Base-by-base conservation (phyloP, 2,797 vertebrate genomes). In the Xenopus petersii region DNA sequence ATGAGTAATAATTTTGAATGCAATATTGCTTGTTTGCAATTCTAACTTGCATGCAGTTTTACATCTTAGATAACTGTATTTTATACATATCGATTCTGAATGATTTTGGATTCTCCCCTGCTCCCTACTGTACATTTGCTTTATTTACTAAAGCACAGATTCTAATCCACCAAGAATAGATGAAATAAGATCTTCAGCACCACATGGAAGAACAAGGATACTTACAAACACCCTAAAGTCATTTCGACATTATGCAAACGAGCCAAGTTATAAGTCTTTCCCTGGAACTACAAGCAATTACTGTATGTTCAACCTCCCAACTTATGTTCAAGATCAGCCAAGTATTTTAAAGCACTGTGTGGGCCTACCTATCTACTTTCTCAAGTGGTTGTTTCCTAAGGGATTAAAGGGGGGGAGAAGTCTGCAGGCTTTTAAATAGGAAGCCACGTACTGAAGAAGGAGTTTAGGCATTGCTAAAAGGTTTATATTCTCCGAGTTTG, bases 401-500 rank as follows among this genome's bases (percentile, higher is more conserved):
- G 70, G 76, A 79, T 79, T 70, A 74, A 66, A 33, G 10, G 54
- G 54, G 13, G 54, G 16, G 2, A 0, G 54, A 3, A 64, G 71
- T 49, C 71, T 74, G 66, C 56, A 79, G 68, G 76, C 71, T 79
- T 79, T 79, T 79, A 79, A 79, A 71, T 70, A 79, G 76, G 76
- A 79, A 79, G 71, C 71, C 76, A 74, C 47, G 65, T 65, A 79
- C 65, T 70, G 67, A 71, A 74, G 62, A 79, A 74, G 71, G 70
- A 74, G 71, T 79, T 79, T 79, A 79, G 76, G 67, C 71, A 65
- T 70, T 74, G 71, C 71, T 79, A 79, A 79, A 79, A 79, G 76
- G 76, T 79, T 79, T 79, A 74, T 74, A 67, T 79, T 79, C 76
- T 79, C 71, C 66, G 76, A 74, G 71, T 79, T 74, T 79, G 76